phyloP scores from a whole-genome alignment of 2,888 invertebrate genomes.

The Campoplex capitator region DNA sequence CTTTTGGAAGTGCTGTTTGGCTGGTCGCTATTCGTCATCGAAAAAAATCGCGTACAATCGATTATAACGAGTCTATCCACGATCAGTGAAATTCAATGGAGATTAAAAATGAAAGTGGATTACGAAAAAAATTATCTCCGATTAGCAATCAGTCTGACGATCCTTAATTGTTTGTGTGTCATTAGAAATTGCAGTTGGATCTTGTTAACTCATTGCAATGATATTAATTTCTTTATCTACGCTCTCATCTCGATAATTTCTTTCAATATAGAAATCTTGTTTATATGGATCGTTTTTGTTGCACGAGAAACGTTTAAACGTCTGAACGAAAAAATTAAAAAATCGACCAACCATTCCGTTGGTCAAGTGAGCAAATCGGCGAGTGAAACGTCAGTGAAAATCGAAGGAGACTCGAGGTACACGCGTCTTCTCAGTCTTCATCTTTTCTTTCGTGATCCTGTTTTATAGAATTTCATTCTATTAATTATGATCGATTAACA shows the following conservation, averaged over 20 bases:
- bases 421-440: too few species aligned
- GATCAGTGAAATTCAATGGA: neutral
- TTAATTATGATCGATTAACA: too few species aligned
- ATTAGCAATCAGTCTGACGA: neutral
- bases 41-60: constrained; percentile 21
- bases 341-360: neutral
- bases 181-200: neutral
- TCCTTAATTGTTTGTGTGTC: neutral
- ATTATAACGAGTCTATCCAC: constrained; percentile 20
- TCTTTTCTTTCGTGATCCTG: neutral
- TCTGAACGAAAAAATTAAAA: constrained; percentile 32
- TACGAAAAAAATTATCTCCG: neutral
- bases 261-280: constrained; percentile 10
- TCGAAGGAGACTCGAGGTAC: constrained; percentile 12
- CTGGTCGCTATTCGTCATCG: neutral
- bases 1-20: neutral
- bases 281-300: constrained; percentile 11
- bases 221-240: neutral
- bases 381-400: neutral
- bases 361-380: neutral
- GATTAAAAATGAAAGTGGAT: neutral
- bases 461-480: neutral
- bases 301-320: constrained; percentile 30
- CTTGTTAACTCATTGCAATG: too few species aligned
- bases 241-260: neutral